Conservation (phyloP, 2,888 invertebrate genomes). For the Leptopilina syphax region DNA sequence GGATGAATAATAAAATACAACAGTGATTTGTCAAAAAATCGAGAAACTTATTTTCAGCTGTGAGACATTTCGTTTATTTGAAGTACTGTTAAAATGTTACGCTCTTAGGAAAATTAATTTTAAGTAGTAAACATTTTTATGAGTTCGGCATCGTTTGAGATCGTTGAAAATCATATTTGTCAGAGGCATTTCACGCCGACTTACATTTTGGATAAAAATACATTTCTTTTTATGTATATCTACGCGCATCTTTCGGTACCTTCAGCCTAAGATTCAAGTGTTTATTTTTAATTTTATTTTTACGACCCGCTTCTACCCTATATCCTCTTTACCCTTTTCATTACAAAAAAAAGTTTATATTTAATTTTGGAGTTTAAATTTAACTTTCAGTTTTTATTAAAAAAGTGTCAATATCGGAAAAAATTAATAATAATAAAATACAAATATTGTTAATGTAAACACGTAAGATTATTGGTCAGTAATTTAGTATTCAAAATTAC, state of each 20-base stretch:
- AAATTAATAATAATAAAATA: too few relatives aligned
- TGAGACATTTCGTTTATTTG: background rate
- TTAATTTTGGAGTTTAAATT: too few relatives aligned
- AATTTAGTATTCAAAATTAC: background rate
- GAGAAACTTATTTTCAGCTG: conserved; percentile 6
- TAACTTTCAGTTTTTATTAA: too few relatives aligned
- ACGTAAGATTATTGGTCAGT: background rate
- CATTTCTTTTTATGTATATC: background rate
- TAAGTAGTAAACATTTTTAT: background rate
- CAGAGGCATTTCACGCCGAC: background rate
- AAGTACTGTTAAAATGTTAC: background rate
- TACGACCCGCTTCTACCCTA: background rate
- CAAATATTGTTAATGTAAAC: too few relatives aligned
- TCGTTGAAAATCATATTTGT: background rate
- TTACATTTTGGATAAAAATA: background rate
- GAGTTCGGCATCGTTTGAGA: conserved; percentile 2
- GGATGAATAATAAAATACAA: background rate
- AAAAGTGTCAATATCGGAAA: too few relatives aligned
- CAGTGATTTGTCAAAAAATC: background rate
- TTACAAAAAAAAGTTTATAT: too few relatives aligned
- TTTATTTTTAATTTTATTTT: conserved; percentile 9
- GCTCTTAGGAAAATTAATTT: conserved; percentile 1
- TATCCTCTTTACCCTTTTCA: background rate
- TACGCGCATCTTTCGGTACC: background rate
- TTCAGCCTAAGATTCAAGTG: background rate